Evolutionary conservation across 2,888 invertebrate genomes (phyloP).

Genomic region (Andrena camellia): DNA sequence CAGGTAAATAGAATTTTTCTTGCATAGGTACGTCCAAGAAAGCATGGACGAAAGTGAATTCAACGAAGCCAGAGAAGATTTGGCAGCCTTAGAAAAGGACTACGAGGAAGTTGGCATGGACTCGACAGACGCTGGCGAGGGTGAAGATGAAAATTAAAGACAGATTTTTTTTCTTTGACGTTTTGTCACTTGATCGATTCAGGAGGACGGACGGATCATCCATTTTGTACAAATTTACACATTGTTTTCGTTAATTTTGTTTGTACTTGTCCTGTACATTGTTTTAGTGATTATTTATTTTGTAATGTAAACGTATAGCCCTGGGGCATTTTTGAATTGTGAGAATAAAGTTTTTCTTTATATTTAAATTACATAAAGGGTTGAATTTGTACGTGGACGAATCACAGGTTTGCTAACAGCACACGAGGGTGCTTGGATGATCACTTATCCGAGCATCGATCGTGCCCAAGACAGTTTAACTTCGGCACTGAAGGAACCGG

Average conservation of each 20-base stretch:
- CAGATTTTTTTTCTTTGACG: background rate
- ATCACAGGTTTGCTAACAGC: no score
- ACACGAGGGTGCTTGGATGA: no score
- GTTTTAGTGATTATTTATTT: constrained; percentile 46
- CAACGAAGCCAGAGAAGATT: constrained; percentile 85
- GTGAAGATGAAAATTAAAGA: constrained; percentile 88
- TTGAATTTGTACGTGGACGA: no score
- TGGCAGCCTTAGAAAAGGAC: constrained; percentile 93
- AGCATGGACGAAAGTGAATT: constrained; percentile 80
- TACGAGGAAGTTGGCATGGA: constrained; percentile 96
- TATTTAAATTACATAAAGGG: background rate
- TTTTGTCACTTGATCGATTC: background rate
- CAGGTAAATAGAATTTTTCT: background rate
- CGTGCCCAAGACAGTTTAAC: no score
- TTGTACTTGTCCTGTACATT: constrained; percentile 42
- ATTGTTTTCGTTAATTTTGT: constrained; percentile 45
- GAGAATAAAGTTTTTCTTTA: constrained; percentile 4
- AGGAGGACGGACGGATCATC: constrained; percentile 29
- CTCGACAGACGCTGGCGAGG: constrained; percentile 93
- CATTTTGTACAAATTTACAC: constrained; percentile 27
- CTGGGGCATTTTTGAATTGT: constrained; percentile 9
- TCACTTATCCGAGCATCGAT: no score
- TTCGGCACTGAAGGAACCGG: no score
- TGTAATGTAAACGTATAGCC: constrained; percentile 16
- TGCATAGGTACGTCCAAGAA: constrained; percentile 75